phyloP scores from a whole-genome alignment of 2,113 vertebrate species.

The Octodon degus region DNA sequence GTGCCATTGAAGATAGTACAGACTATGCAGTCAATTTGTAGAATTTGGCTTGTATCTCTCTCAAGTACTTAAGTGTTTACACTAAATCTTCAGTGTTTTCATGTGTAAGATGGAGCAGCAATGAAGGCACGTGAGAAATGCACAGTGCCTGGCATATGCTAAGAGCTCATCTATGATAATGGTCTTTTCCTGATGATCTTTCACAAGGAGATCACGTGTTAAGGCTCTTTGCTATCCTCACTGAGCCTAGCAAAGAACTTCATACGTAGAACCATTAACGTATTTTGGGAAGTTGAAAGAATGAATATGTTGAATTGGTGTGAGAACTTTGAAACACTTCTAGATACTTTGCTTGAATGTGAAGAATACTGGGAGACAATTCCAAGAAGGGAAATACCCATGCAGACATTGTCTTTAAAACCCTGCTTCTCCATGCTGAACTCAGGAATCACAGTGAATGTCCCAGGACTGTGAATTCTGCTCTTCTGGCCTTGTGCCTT shows the following conservation, averaged over 20 bases:
- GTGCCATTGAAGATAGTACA: not conserved
- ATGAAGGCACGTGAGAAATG: not conserved
- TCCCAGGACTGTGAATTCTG: not conserved
- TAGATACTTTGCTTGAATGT: not conserved
- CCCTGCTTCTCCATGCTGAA: not conserved
- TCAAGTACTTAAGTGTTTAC: not conserved
- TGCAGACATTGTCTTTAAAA: not conserved
- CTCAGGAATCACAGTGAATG: not conserved
- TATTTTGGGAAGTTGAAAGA: not conserved
- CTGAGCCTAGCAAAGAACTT: not conserved
- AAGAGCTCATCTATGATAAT: not conserved
- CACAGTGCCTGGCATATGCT: not conserved
- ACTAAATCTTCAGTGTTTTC: not conserved
- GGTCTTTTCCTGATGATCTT: not conserved
- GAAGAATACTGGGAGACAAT: slow-evolving; percentile 4
- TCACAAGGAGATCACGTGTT: not conserved
- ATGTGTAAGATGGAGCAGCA: not conserved
- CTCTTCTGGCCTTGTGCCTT: not conserved
- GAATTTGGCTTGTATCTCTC: not conserved
- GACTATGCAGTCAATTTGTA: not conserved
- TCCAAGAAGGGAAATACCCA: not conserved
- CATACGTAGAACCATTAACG: not conserved
- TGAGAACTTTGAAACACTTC: not conserved
- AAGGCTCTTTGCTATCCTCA: not conserved
- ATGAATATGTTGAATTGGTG: not conserved